Evolutionary conservation across 2,797 vertebrate genomes (phyloP).

Genomic region (Austrolebias charrua): DNA sequence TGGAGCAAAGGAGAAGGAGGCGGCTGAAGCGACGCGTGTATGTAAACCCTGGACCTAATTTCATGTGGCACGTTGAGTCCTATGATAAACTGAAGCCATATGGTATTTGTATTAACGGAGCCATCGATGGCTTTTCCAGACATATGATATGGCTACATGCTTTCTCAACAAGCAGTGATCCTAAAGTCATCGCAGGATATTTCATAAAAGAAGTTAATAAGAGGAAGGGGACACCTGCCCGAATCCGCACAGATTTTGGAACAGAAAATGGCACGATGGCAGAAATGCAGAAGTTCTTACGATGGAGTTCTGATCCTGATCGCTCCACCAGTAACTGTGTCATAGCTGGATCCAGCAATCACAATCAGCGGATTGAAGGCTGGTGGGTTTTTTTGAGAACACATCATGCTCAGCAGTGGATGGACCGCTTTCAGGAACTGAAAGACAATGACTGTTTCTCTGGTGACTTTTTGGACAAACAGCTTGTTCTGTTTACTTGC

Average conservation of each 20-base stretch:
- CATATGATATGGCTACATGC: no score
- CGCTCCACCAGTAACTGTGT: not conserved
- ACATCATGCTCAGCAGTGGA: constrained; percentile 2
- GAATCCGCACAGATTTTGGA: constrained; percentile 4
- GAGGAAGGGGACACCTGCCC: constrained; percentile 1
- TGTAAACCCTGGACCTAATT: no score
- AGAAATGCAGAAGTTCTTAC: constrained; percentile 28
- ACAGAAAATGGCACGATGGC: constrained; percentile 41
- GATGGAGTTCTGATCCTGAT: constrained; percentile 6
- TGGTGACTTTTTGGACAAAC: constrained; percentile 38
- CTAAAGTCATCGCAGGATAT: no score
- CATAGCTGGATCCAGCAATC: constrained; percentile 24
- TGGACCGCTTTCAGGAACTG: constrained; percentile 36
- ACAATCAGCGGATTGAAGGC: no score
- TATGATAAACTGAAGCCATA: constrained; percentile 18
- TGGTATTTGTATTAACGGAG: constrained; percentile 28
- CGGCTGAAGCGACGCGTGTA: no score
- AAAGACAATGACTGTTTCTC: constrained; percentile 38
- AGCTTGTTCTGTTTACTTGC: constrained; percentile 12
- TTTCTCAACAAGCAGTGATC: no score
- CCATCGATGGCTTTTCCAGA: no score
- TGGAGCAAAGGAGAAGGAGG: no score
- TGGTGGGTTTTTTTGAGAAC: no score
- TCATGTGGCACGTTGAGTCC: constrained; percentile 7
- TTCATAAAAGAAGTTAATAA: no score